Percentiles rank a stretch among this genome's conserved stretches.
Conservation (phyloP, 2,797 vertebrate genomes). For the Artibeus lituratus region DNA sequence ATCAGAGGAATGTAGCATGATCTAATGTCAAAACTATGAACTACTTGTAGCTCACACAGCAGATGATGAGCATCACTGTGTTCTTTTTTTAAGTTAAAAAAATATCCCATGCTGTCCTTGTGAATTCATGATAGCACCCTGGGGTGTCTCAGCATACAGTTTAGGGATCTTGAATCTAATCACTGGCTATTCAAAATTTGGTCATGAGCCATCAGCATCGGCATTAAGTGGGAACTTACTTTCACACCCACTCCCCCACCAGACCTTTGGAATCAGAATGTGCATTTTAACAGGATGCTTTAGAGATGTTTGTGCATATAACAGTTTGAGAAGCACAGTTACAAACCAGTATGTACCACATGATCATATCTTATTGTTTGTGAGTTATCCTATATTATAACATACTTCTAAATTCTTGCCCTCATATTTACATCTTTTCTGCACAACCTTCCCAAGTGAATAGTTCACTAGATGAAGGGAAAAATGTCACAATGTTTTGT, state of each 20-base stretch:
- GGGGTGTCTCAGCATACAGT: not conserved
- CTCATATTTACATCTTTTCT: not conserved
- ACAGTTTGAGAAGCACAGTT: not conserved
- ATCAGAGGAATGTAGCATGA: not conserved
- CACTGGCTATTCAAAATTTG: not conserved
- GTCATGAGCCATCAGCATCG: not conserved
- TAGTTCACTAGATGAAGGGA: not conserved
- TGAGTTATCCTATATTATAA: not conserved
- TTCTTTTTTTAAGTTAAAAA: not conserved
- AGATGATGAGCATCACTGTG: not conserved
- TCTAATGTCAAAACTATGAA: not conserved
- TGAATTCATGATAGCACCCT: not conserved
- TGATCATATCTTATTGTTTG: not conserved
- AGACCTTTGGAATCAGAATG: not conserved
- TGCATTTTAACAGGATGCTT: not conserved
- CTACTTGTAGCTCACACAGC: not conserved
- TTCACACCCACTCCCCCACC: rapidly evolving
- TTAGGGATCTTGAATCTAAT: not conserved
- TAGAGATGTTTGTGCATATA: not conserved
- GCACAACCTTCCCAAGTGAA: not conserved
- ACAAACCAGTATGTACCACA: not conserved
- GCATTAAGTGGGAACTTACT: not conserved
- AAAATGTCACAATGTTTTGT: not conserved
- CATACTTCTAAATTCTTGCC: not conserved
- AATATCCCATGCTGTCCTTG: not conserved